Conservation (phyloP, 2,888 invertebrate species). For the Eupsilia transversa region DNA sequence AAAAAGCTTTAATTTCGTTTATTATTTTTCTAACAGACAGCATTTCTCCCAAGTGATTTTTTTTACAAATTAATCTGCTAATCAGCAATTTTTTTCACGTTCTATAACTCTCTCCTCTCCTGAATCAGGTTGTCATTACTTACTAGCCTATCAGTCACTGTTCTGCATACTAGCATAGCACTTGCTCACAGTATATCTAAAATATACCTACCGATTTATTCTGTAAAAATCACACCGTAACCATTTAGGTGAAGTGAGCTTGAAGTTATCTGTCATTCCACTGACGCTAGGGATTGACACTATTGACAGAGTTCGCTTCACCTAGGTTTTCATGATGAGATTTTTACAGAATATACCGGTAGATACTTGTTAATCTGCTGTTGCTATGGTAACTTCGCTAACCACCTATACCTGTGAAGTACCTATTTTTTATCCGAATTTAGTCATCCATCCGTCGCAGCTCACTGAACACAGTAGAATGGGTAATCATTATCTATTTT, state of each 20-base stretch:
- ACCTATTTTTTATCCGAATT: conserved; percentile 37
- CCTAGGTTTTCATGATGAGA: neutral
- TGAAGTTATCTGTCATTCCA: neutral
- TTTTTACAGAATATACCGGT: neutral
- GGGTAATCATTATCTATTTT: conserved; percentile 62
- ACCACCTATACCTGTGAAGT: neutral
- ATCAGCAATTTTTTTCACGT: neutral
- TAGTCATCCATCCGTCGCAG: conserved; percentile 55
- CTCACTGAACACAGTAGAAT: conserved; percentile 58
- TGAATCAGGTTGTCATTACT: neutral
- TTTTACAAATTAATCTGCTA: too few relatives aligned
- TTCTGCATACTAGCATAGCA: neutral
- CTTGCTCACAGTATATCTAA: neutral
- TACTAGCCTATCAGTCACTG: neutral
- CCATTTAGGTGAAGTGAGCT: neutral
- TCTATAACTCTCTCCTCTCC: neutral
- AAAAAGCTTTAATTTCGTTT: neutral
- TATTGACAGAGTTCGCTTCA: neutral
- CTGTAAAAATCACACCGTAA: neutral
- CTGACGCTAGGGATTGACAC: neutral
- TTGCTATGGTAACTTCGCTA: conserved; percentile 33
- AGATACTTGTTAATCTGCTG: neutral
- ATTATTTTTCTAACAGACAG: neutral
- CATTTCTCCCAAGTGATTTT: too few relatives aligned
- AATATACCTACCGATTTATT: neutral